These are phyloP conservation scores for Shargacucullia verbasci DNA, from an alignment of 2,888 invertebrate species.

Conservation along the genomic window DNA sequence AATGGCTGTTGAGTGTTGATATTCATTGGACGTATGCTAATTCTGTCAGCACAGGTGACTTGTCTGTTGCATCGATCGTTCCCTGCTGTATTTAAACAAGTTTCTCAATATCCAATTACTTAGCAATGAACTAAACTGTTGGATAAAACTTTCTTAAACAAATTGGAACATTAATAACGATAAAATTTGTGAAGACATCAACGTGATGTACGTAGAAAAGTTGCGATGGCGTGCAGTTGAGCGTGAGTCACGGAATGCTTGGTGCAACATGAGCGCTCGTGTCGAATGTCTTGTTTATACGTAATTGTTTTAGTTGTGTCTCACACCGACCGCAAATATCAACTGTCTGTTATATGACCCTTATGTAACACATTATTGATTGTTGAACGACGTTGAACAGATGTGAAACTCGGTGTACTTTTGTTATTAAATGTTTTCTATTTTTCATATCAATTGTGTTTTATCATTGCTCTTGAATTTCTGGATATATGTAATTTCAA, in stretches of 20 bases:
- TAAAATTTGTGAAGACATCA: conserved; percentile 48
- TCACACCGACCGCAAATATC: conserved; percentile 41
- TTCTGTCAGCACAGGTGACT: conserved; percentile 39
- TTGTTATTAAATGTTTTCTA: too few species aligned
- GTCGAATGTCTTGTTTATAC: conserved; percentile 42
- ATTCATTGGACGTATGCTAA: conserved; percentile 30
- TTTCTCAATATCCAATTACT: conserved; percentile 22
- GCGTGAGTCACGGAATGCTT: conserved; percentile 56
- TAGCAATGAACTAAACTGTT: not conserved
- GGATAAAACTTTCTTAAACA: conserved; percentile 43
- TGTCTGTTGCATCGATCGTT: conserved; percentile 10
- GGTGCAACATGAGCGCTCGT: conserved; percentile 43
- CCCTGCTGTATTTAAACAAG: conserved; percentile 6
- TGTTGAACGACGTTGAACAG: conserved; percentile 16
- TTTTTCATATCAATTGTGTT: too few species aligned
- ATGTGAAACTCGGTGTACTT: not conserved
- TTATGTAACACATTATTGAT: conserved; percentile 28
- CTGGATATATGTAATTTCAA: too few species aligned
- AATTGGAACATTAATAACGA: conserved; percentile 47
- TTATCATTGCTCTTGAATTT: too few species aligned
- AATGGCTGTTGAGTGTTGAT: conserved; percentile 1
- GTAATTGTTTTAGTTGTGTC: conserved; percentile 34
- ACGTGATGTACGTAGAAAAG: conserved; percentile 43
- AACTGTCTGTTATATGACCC: conserved; percentile 27
- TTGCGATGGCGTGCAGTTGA: conserved; percentile 47